phyloP scores from a whole-genome alignment of 64 coral and sea anemone genomes.

The Hydrozoanthus tunicans region DNA sequence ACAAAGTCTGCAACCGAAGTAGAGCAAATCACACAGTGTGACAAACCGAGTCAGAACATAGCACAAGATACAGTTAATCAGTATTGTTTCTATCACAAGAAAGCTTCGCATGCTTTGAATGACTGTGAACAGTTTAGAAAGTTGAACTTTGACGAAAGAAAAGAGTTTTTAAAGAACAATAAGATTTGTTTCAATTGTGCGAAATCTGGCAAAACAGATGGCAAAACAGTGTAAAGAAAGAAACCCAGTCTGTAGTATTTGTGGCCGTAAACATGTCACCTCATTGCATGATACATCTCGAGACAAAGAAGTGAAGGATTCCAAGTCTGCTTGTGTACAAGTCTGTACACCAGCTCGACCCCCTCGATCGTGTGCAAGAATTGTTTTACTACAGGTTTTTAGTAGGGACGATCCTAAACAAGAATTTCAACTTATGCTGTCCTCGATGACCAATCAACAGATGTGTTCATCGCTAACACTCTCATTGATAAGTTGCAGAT shows the following conservation, averaged over 20 bases:
- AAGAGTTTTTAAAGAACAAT: constrained; percentile 42
- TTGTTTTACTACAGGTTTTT: too few relatives aligned
- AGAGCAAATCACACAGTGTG: constrained; percentile 9
- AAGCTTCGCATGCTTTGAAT: constrained; percentile 15
- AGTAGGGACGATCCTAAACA: too few relatives aligned
- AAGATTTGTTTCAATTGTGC: constrained; percentile 59
- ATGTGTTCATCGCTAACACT: too few relatives aligned
- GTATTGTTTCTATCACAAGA: constrained; percentile 72
- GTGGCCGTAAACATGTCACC: constrained; percentile 33
- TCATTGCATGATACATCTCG: not conserved
- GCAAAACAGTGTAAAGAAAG: not conserved
- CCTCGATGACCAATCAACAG: too few relatives aligned
- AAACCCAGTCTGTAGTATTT: too few relatives aligned
- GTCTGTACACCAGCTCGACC: not conserved
- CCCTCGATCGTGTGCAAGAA: too few relatives aligned
- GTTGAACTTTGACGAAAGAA: constrained; percentile 53
- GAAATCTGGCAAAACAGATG: constrained; percentile 20
- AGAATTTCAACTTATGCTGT: too few relatives aligned
- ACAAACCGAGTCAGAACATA: not conserved
- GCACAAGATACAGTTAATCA: not conserved
- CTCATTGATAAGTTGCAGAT: too few relatives aligned
- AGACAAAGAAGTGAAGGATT: too few relatives aligned
- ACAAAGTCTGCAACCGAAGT: not conserved
- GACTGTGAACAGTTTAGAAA: constrained; percentile 64
- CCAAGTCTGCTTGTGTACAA: constrained; percentile 30